Conservation (phyloP, 2,888 invertebrate genomes). For the Synergus japonicus region DNA sequence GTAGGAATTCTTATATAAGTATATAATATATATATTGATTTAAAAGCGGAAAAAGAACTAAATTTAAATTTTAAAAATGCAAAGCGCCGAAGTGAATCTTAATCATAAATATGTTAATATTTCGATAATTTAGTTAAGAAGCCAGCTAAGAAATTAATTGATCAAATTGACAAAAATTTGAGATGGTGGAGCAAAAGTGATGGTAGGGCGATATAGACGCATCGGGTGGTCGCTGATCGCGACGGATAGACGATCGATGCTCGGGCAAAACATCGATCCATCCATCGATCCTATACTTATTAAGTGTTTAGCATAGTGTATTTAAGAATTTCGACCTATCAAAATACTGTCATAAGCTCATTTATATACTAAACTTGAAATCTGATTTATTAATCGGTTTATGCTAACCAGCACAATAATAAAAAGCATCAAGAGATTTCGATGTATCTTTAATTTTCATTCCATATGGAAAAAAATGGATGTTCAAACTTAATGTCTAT, state of each 20-base stretch:
- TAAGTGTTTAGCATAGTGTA: conserved; percentile 51
- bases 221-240: conserved; percentile 76
- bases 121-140: not conserved
- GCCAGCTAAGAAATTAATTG: not conserved
- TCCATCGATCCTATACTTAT: conserved; percentile 71
- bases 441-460: too few relatives aligned
- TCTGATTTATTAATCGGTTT: not conserved
- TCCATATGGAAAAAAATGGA: too few relatives aligned
- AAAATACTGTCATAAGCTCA: not conserved
- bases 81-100: not conserved
- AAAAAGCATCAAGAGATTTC: not conserved
- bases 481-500: too few relatives aligned
- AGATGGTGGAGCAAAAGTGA: not conserved
- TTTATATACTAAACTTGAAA: not conserved
- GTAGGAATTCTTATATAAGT: too few relatives aligned
- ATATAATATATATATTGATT: not conserved
- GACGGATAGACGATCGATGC: conserved; percentile 73
- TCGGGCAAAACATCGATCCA: conserved; percentile 65
- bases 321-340: not conserved
- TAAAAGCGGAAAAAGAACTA: not conserved
- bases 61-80: not conserved
- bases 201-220: conserved; percentile 60
- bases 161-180: not conserved
- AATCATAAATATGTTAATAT: not conserved
- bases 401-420: not conserved